Conservation (phyloP, 2,888 invertebrate species). For the Mycogona germanica region DNA sequence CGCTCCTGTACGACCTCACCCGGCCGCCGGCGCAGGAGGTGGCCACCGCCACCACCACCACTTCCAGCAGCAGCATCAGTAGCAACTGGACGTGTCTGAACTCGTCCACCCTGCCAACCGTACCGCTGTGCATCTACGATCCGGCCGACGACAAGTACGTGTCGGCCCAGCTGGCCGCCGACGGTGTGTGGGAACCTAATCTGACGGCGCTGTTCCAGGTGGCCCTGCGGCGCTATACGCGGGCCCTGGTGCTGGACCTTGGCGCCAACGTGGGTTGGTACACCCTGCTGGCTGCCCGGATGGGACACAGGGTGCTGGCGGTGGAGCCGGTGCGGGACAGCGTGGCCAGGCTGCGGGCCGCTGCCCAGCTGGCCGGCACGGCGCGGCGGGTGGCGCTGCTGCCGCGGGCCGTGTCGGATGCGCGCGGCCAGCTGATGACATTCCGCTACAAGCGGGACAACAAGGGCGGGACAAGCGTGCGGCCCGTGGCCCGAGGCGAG, state of each 20-base stretch:
- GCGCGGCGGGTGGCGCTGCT: constrained; percentile 25
- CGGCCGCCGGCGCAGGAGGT: background rate
- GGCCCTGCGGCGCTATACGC: constrained; percentile 24
- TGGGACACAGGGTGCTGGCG: constrained; percentile 29
- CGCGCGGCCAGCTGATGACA: constrained; percentile 18
- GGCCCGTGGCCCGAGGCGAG: background rate
- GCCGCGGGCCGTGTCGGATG: constrained; percentile 26
- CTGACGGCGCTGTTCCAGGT: constrained; percentile 26
- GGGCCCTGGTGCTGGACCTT: constrained; percentile 28
- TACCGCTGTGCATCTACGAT: constrained; percentile 28
- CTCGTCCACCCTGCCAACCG: constrained; percentile 24
- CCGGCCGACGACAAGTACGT: constrained; percentile 27
- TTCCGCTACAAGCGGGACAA: constrained; percentile 24
- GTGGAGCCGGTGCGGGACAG: constrained; percentile 28
- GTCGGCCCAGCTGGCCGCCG: constrained; percentile 25
- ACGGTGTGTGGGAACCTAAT: constrained; percentile 30
- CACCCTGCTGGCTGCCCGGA: constrained; percentile 28
- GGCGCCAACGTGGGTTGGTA: constrained; percentile 33
- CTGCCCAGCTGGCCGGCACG: constrained; percentile 23
- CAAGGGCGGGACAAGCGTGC: constrained; percentile 27
- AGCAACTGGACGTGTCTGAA: constrained; percentile 22
- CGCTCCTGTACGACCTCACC: background rate
- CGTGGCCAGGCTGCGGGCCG: constrained; percentile 24
- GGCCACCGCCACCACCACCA: no score
- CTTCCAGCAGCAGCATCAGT: no score